Evolutionary conservation across 2,113 vertebrate genomes (phyloP), one percentile per base, ranked within the genome.

Genomic region (Regulus satrapa): DNA sequence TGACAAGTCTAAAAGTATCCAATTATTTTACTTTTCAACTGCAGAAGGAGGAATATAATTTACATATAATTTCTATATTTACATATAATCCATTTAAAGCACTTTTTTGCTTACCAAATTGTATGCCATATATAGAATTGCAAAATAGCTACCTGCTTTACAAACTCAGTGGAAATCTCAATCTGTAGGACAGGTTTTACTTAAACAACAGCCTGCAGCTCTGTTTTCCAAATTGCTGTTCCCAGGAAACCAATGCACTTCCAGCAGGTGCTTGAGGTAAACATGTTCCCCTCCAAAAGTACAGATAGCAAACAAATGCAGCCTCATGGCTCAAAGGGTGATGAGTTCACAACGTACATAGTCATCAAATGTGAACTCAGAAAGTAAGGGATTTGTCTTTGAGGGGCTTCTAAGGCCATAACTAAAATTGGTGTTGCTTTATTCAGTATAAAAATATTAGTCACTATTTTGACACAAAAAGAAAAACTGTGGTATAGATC

Each of bases 71-170:
- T 92, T 93, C 43, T 51, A 5, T 67, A 88, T 85, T 89, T 85
- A 92, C 85, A 45, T 78, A 59, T 24, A 72, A 82, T 34, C 48
- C 3, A 59, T 75, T 75, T 91, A 72, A 93, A 95, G 56, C 40
- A 66, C 51, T 54, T 79, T 59, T 92, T 92, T 95, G 94, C 48
- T 93, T 92, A 93, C 75, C 75, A 94, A 95, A 94, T 88, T 18
- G 3, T 49, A 73, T 28, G 34, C 19, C 58, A 38, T 13, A 82
- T 10, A 52, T 4, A 62, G 72, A 83, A 66, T 28, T 83, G 94
- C 58, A 74, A 92, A 93, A 58, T 13, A 89, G 85, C 28, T 72
- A 56, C 31, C 48, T 82, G 43, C 24, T 88, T 64, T 58, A 61
- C 38, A 86, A 85, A 83, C 16, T 64, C 6, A 1, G 41, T 38